Evolutionary conservation across 2,797 vertebrate genomes (phyloP).

Genomic region (Siniperca scherzeri): DNA sequence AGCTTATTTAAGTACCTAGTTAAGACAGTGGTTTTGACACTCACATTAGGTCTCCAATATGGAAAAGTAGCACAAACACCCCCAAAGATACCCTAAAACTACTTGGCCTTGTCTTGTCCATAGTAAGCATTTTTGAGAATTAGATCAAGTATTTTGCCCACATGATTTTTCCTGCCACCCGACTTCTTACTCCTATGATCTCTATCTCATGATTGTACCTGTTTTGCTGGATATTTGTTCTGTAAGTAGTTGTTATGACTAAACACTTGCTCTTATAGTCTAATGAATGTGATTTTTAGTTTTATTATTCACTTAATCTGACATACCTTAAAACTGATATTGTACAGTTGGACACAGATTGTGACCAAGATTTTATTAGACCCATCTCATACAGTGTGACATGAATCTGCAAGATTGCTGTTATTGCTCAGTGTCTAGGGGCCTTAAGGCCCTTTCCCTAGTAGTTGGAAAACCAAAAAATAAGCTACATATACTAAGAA

Average conservation of each 20-base stretch:
- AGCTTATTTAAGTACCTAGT: neutral
- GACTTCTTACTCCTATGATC: neutral
- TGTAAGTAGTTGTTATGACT: neutral
- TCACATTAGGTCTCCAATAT: neutral
- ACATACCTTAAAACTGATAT: neutral
- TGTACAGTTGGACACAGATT: neutral
- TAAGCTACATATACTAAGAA: neutral
- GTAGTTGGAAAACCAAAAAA: neutral
- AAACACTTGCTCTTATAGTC: too few species aligned
- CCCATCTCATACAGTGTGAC: neutral
- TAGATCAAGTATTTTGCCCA: too few species aligned
- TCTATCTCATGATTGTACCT: neutral
- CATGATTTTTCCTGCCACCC: neutral
- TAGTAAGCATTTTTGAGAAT: too few species aligned
- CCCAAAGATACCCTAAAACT: too few species aligned
- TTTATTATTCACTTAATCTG: neutral
- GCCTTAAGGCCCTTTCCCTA: neutral
- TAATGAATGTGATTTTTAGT: neutral
- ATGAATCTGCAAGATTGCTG: neutral
- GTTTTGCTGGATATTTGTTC: neutral
- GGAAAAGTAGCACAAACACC: too few species aligned
- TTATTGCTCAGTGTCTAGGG: neutral
- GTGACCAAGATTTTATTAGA: neutral
- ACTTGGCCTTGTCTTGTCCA: too few species aligned
- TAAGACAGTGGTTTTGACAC: neutral